Base-by-base conservation (phyloP, 1,140 invertebrate species). In the Drosophila suzukii region DNA sequence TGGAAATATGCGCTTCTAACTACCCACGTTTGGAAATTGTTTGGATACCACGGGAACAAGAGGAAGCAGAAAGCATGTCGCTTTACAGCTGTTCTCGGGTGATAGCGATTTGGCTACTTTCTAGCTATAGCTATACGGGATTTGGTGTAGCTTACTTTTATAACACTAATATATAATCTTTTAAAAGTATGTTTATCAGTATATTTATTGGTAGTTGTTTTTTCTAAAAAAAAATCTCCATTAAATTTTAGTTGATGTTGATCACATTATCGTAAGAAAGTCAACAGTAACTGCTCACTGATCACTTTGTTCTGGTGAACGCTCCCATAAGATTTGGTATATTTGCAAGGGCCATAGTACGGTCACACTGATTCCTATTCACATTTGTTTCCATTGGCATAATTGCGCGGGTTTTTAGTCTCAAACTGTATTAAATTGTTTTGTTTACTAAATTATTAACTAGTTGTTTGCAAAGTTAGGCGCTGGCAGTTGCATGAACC, bases 401-500 rank as follows among this genome's bases (percentile, higher is more conserved):
- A 34, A 20, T 76, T 67, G 72, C 53, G 72, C 73, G 72, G 53
- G 20, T 53, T 62, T 65, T 76, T 59, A 66, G 13, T 39, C n/a
- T 13, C 10, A 8, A 46, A 34, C 49, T 34, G 13, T 62, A 12
- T 24, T 24, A 24, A 74, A 67, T 49, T 47, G 43, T 44, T 41
- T 20, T 20, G 30, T 51, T 53, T 65, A 54, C 20, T 8, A 17
- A 20, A 2, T 8, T 30, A 6, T 38, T 34, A 44, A 11, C 50
- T 51, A 39, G 10, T 91, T 91, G 27, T 62, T 67, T 74, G 44
- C 11, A 6, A 43, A 60, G 53, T 59, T 7, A 74, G 24, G 41
- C 54, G 95, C 79, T 96, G 94, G 78, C 95, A 96, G 15, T 94
- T 95, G 30, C 94, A 91, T 7, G 67, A 58, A 13, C 46, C 24